Evolutionary conservation across 2,113 vertebrate genomes (phyloP).

Genomic region (Apodemus speciosus): DNA sequence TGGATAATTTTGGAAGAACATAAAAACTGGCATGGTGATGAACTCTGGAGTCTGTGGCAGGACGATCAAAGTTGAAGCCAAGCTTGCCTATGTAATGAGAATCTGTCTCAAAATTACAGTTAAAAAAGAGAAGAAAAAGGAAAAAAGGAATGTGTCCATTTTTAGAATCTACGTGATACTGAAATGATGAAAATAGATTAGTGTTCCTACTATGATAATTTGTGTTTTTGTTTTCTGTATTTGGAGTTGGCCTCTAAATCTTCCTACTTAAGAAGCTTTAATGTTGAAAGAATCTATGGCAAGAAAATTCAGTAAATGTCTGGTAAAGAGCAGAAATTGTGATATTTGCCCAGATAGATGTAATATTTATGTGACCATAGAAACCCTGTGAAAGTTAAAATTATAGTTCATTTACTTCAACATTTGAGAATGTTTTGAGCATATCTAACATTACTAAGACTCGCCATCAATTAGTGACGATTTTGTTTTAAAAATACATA

Average conservation of each 20-base stretch:
- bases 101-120: neutral
- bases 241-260: slow-evolving; percentile 26
- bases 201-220: neutral
- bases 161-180: neutral
- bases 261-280: slow-evolving; percentile 5
- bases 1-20: neutral
- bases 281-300: slow-evolving; percentile 35
- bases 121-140: neutral
- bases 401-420: slow-evolving; percentile 20
- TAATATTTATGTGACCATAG: neutral
- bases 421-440: slow-evolving; percentile 43
- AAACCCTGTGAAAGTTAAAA: slow-evolving; percentile 37
- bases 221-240: slow-evolving; percentile 17
- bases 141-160: neutral
- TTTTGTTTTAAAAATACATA: slow-evolving; percentile 58
- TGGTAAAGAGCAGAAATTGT: slow-evolving; percentile 47
- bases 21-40: neutral
- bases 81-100: neutral
- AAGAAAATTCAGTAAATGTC: neutral
- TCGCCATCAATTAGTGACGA: slow-evolving; percentile 65
- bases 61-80: neutral
- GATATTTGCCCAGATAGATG: slow-evolving; percentile 14
- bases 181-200: slow-evolving; percentile 21
- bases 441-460: slow-evolving; percentile 59
- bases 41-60: neutral